Conservation (phyloP, 2,888 invertebrate species). For the Girardia tigrina region DNA sequence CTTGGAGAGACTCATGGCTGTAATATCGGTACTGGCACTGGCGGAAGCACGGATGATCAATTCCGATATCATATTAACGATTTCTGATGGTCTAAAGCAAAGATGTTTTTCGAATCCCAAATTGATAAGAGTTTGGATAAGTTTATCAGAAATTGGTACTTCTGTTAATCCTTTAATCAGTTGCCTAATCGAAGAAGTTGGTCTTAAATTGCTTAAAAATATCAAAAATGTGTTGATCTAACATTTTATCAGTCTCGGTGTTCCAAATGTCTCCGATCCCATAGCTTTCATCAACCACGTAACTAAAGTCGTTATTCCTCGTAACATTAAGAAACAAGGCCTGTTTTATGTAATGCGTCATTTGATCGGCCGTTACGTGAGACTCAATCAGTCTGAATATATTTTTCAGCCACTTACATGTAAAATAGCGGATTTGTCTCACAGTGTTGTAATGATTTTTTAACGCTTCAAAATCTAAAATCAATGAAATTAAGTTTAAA, state of each 20-base stretch:
- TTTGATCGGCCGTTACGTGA: not conserved
- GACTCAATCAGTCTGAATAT: not conserved
- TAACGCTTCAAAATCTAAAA: not conserved
- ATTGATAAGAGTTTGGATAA: not conserved
- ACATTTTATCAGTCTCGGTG: not conserved
- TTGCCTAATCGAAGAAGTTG: too few relatives aligned
- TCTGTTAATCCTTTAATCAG: not conserved
- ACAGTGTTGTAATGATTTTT: not conserved
- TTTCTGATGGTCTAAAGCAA: not conserved
- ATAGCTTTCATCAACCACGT: not conserved
- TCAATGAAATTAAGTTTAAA: too few relatives aligned
- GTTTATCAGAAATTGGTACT: not conserved
- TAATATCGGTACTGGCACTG: not conserved
- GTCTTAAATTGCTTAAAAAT: too few relatives aligned
- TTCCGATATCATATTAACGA: not conserved
- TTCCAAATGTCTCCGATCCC: not conserved
- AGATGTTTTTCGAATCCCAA: constrained; percentile 1
- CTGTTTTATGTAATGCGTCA: not conserved
- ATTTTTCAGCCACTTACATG: not conserved
- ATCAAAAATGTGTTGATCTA: not conserved
- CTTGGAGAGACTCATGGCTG: not conserved
- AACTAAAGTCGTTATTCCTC: not conserved
- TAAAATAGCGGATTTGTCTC: constrained; percentile 16
- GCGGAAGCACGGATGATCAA: not conserved
- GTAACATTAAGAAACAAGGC: constrained; percentile 2